Conservation (phyloP, 2,797 vertebrate species). For the Cyprinella venusta region DNA sequence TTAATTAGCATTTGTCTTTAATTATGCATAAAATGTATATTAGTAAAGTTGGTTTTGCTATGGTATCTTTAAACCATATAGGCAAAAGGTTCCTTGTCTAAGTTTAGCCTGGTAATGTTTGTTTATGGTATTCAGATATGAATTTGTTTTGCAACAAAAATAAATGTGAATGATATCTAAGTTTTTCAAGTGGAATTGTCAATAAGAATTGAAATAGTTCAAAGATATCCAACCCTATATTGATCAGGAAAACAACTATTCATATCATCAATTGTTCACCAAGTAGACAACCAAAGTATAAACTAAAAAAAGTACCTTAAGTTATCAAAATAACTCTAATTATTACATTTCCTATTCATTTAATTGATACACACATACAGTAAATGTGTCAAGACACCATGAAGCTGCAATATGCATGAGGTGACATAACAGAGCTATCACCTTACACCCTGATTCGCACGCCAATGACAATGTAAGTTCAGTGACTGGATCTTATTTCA, state of each 20-base stretch:
- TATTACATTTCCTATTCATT: neutral
- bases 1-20: too few species aligned
- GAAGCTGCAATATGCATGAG: constrained; percentile 71
- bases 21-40: too few species aligned
- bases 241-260: neutral
- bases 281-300: neutral
- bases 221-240: neutral
- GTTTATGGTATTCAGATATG: too few species aligned
- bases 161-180: too few species aligned
- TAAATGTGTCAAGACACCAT: constrained; percentile 66
- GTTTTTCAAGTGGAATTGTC: too few species aligned
- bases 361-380: constrained; percentile 58
- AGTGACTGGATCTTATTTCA: constrained; percentile 40
- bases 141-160: too few species aligned
- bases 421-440: constrained; percentile 55
- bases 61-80: too few species aligned
- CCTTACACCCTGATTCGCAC: constrained; percentile 55
- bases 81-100: too few species aligned
- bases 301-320: neutral
- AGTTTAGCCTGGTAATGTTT: too few species aligned
- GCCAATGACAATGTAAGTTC: constrained; percentile 30
- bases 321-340: neutral
- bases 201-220: too few species aligned
- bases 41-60: too few species aligned
- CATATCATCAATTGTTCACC: neutral